phyloP scores from a whole-genome alignment of 1,140 invertebrate genomes.

The Anastatus disparis region DNA sequence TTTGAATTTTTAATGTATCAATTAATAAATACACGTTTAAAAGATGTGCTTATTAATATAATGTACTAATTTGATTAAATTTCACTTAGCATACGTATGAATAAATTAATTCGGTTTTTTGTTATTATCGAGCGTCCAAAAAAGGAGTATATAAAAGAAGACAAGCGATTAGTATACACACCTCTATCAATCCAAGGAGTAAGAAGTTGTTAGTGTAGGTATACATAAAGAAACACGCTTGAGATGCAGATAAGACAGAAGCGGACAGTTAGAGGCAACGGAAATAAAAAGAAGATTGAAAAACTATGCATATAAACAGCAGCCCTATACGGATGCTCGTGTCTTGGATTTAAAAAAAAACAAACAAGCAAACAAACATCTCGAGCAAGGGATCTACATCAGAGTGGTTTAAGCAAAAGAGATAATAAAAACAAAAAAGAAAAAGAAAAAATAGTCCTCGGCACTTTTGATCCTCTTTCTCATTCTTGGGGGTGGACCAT shows the following conservation, averaged over 20 bases:
- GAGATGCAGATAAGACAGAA: slow-evolving; percentile 15
- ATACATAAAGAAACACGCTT: background rate
- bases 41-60: too few relatives aligned
- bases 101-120: too few relatives aligned
- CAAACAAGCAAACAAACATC: slow-evolving; percentile 5
- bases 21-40: too few relatives aligned
- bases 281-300: background rate
- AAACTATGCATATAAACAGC: too few relatives aligned
- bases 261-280: background rate
- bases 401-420: slow-evolving; percentile 37
- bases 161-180: too few relatives aligned
- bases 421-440: slow-evolving; percentile 1
- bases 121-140: too few relatives aligned
- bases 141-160: too few relatives aligned
- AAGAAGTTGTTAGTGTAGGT: background rate
- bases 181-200: too few relatives aligned
- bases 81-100: too few relatives aligned
- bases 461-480: slow-evolving; percentile 51
- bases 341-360: slow-evolving; percentile 51
- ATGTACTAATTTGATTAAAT: too few relatives aligned
- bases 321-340: slow-evolving; percentile 11
- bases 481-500: slow-evolving; percentile 36
- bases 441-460: slow-evolving; percentile 43
- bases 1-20: too few relatives aligned
- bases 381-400: slow-evolving; percentile 51